Base-by-base conservation (phyloP, 2,888 invertebrate species). In the Apotomis turbidana region DNA sequence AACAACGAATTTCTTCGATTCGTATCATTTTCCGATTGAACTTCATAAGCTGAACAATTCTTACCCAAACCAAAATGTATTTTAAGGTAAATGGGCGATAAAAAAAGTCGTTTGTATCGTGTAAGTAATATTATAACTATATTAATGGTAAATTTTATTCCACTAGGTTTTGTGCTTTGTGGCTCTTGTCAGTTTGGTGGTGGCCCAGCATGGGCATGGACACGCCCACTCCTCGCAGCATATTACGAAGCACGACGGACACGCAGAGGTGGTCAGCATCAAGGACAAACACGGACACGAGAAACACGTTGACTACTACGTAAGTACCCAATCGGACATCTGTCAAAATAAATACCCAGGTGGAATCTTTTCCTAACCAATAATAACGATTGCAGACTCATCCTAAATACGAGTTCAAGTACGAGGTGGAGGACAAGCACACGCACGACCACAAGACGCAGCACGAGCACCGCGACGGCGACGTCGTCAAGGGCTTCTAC, bases 401-500 rank as follows among this genome's bases (percentile, higher is more conserved):
- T 75, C 90, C 92, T 12, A 89, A 89, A 81, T 92, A 93, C 81
- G 86, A 88, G 79, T 92, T 90, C 80, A 86, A 89, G 77, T 92
- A 93, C 79, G 87, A 88, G 41, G 92, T 93, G 62, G 83, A 87
- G 44, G 93, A 93, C 76, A 84, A 85, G 6, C 90, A 91, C 78
- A 93, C 93, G 12, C 88, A 88, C 52, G 93, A 93, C 80, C 87
- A 89, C 77, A 92, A 93, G 79, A 87, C 82, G 77, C 91, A 91
- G 78, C 86, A 86, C 44, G 93, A 93, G 82, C 77, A 81, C 51
- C 87, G 92, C 70, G 84, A 85, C 73, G 91, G 91, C 62, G 90
- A 92, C 79, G 84, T 84, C 61, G 91, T 93, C 75, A 88, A 90
- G 76, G 93, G 93, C 62, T 84, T 83, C 61, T 91, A 91, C 79